phyloP scores from a whole-genome alignment of 2,113 vertebrate species.

The Caloenas nicobarica region DNA sequence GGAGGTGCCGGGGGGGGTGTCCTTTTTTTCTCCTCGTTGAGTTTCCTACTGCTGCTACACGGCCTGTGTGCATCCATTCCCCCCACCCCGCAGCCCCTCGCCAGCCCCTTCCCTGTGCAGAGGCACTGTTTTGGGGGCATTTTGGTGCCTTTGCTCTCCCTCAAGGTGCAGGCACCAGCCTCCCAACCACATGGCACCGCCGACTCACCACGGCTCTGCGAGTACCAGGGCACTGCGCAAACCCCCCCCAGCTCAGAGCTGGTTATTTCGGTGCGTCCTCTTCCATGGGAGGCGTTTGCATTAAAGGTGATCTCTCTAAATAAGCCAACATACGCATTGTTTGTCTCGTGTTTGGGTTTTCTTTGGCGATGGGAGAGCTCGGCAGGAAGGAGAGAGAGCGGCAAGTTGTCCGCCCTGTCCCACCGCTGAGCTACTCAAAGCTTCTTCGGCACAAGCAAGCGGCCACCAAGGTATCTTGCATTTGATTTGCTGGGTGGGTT shows the following conservation, averaged over 20 bases:
- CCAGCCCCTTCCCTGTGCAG: neutral
- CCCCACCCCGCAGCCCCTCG: neutral
- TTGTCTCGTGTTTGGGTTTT: neutral
- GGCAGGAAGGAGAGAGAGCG: neutral
- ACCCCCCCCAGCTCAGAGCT: neutral
- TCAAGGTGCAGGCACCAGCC: conserved; percentile 26
- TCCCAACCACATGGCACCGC: neutral
- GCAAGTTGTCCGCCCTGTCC: neutral
- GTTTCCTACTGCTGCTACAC: conserved; percentile 74
- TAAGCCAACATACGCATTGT: neutral
- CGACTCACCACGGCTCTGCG: neutral
- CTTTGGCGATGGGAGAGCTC: neutral
- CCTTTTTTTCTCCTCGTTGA: neutral
- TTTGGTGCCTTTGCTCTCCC: neutral
- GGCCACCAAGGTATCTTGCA: neutral
- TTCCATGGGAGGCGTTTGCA: neutral
- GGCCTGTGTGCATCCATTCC: neutral
- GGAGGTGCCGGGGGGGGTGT: neutral
- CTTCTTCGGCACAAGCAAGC: neutral
- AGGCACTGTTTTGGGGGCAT: neutral
- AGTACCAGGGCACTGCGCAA: neutral
- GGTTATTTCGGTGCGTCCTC: neutral
- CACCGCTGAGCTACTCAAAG: neutral
- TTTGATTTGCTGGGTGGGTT: neutral
- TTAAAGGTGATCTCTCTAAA: conserved; percentile 23